phyloP scores from a whole-genome alignment of 2,888 invertebrate species.

The Sarcophaga carnaria region DNA sequence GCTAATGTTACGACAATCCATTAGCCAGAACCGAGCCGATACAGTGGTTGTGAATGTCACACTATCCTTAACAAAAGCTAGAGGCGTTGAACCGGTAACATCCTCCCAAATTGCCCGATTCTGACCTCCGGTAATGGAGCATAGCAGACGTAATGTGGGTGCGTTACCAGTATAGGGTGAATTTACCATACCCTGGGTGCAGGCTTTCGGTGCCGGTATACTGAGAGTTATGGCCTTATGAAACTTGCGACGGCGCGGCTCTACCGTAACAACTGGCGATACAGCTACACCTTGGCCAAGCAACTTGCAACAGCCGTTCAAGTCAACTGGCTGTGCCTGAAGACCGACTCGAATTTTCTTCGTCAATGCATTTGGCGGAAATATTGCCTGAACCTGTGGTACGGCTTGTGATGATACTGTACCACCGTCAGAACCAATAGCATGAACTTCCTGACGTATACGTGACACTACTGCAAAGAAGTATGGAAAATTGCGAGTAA shows the following conservation, averaged over 20 bases:
- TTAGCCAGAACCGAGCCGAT: constrained; percentile 98
- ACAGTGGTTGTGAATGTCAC: constrained; percentile 99
- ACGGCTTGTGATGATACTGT: constrained; percentile 97
- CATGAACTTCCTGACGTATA: constrained; percentile 97
- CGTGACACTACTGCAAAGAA: constrained; percentile 98
- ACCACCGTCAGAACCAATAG: constrained; percentile 98
- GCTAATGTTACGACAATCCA: constrained; percentile 97
- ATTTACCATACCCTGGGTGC: constrained; percentile 89
- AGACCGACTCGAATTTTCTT: constrained; percentile 99
- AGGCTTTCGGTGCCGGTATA: constrained; percentile 91
- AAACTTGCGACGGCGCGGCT: constrained; percentile 98
- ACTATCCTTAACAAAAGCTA: constrained; percentile 97
- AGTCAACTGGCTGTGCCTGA: constrained; percentile 96
- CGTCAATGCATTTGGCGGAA: constrained; percentile 98
- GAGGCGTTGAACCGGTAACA: constrained; percentile 98
- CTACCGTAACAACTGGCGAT: constrained; percentile 98
- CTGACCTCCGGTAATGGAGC: constrained; percentile 98
- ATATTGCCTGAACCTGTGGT: constrained; percentile 91
- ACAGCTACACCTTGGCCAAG: constrained; percentile 98
- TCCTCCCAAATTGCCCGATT: constrained; percentile 99
- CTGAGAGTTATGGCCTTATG: constrained; percentile 99
- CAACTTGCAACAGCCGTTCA: constrained; percentile 91
- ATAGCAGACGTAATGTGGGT: constrained; percentile 93
- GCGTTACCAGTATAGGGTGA: constrained; percentile 90
- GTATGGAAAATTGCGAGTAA: constrained; percentile 98